Base-by-base conservation (phyloP, 2,888 invertebrate genomes). In the Stenchaetothrips biformis region DNA sequence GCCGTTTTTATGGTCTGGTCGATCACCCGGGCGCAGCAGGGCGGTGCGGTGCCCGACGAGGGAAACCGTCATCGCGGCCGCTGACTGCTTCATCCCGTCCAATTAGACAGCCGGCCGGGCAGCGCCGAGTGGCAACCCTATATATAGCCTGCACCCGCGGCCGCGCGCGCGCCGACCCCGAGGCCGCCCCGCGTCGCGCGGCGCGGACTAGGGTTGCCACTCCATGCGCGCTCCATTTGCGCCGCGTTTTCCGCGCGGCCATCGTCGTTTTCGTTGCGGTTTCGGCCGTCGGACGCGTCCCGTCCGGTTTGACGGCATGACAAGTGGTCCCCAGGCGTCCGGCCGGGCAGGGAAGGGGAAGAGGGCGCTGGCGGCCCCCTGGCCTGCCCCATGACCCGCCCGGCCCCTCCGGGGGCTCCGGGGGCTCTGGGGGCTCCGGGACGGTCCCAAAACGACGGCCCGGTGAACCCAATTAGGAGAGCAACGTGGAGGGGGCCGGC, bases 401-500 rank as follows among this genome's bases (percentile, higher is more conserved):
- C 13, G 59, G 18, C 18, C 18, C 18, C 18, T 9, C 7, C 59
- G 59, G 13, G 59, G 53, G 1, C 53, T 18, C 53, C 53, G 18
- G 11, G 59, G 16, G 18, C 59, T 18, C 18, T 16, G 59, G 59
- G 18, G 59, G 59, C 13, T 16, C 18, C 59, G 59, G 59, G 59
- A 59, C 59, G 59, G 59, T 59, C 59, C 59, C 53, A 53, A 53
- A n/a, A 37, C 37, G 37, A 59, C 59, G 59, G 59, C 59, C 59
- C 16, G 59, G 59, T 59, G 59, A 59, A 59, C 59, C 59, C 59
- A 59, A 59, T 59, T 59, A 59, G 59, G 59, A 59, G 59, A 59
- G 59, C 59, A 59, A 18, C 16, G 59, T 18, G 59, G 59, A 59
- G 59, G 59, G 16, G 59, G 16, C 18, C 13, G 59, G 59, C 18